These are phyloP conservation scores for Temnothorax longispinosus DNA, from an alignment of 1,140 invertebrate genomes.

Conservation along the genomic window DNA sequence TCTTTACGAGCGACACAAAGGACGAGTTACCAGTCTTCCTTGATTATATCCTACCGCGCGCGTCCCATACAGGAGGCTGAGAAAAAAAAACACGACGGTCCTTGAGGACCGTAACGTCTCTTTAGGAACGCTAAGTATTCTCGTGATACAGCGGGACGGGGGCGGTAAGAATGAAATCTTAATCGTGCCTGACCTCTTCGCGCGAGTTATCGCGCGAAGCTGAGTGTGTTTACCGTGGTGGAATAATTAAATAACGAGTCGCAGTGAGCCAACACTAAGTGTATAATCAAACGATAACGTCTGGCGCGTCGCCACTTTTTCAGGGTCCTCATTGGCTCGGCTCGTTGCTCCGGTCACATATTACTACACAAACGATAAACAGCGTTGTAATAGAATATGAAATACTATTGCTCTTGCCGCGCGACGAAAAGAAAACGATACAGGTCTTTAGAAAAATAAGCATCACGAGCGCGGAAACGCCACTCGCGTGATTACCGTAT, in stretches of 20 bases:
- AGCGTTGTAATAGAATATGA: constrained; percentile 23
- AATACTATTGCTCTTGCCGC: not conserved
- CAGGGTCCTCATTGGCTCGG: constrained; percentile 35
- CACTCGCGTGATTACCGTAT: not conserved
- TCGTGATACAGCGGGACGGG: constrained; percentile 55
- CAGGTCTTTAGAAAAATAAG: not conserved
- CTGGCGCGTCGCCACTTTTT: constrained; percentile 44
- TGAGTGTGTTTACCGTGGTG: constrained; percentile 74
- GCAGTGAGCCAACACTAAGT: constrained; percentile 74
- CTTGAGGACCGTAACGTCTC: constrained; percentile 59
- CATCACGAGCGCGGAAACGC: not conserved
- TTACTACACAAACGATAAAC: constrained; percentile 26
- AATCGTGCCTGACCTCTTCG: constrained; percentile 78
- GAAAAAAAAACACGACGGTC: constrained; percentile 43
- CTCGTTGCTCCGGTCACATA: not conserved
- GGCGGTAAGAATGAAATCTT: constrained; percentile 74
- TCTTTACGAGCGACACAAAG: constrained; percentile 58
- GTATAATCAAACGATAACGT: constrained; percentile 78
- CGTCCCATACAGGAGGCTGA: constrained; percentile 4
- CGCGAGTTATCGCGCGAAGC: constrained; percentile 64
- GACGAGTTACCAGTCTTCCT: constrained; percentile 66
- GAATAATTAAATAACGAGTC: constrained; percentile 82
- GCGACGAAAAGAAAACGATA: not conserved
- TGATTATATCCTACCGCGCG: constrained; percentile 54
- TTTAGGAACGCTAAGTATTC: constrained; percentile 44